These are phyloP conservation scores for Mimumesa dahlbomi DNA, from an alignment of 2,888 invertebrate genomes.

Conservation along the genomic window DNA sequence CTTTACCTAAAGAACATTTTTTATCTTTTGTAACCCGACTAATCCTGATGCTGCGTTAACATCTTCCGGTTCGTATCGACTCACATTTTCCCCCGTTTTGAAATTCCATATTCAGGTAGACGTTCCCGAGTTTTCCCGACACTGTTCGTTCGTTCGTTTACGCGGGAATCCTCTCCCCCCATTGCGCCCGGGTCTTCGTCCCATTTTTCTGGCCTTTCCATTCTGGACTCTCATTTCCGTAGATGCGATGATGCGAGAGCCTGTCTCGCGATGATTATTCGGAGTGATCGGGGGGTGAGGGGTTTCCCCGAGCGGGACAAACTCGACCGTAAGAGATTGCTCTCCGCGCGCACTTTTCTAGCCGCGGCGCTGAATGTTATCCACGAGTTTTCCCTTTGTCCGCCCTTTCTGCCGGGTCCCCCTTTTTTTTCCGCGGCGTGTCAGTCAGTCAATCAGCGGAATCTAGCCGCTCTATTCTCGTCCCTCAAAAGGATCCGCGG, in stretches of 20 bases:
- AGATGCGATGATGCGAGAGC: constrained; percentile 68
- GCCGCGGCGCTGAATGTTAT: constrained; percentile 34
- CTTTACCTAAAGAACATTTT: no score
- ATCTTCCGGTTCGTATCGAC: no score
- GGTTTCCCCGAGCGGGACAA: constrained; percentile 64
- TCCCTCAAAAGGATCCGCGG: constrained; percentile 22
- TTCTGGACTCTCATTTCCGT: constrained; percentile 51
- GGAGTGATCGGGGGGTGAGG: constrained; percentile 74
- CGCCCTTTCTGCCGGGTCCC: constrained; percentile 28
- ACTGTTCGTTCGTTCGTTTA: constrained; percentile 10
- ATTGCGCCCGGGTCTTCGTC: background rate
- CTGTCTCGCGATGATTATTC: constrained; percentile 73
- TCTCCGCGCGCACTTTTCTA: constrained; percentile 50
- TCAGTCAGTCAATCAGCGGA: constrained; percentile 53
- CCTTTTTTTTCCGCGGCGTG: constrained; percentile 24
- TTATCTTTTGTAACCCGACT: no score
- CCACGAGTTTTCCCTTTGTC: constrained; percentile 56
- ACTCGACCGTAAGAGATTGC: constrained; percentile 76
- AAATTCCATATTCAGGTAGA: no score
- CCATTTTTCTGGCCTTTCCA: constrained; percentile 24
- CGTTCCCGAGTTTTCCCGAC: constrained; percentile 16
- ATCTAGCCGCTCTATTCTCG: constrained; percentile 41
- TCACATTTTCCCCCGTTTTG: no score
- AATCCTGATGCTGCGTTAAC: no score
- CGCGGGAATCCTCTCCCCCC: background rate